A percentile compares a stretch with the other conserved stretches of the same genome.
Evolutionary conservation across 2,888 invertebrate species (phyloP).

Genomic region (Hypena proboscidalis): DNA sequence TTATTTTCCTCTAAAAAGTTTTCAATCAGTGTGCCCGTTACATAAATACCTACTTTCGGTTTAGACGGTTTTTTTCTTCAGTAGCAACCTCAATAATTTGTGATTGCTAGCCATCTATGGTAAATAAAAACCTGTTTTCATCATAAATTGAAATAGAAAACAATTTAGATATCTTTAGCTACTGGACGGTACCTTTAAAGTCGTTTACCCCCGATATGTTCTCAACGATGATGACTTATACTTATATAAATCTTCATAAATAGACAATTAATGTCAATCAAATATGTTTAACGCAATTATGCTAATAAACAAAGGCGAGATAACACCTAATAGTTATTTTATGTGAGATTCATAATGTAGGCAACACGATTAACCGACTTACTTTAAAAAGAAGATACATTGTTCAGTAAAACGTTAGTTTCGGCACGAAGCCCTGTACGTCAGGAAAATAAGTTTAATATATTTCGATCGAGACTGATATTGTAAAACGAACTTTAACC

Average conservation of each 20-base stretch:
- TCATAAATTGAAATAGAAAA: constrained; percentile 20
- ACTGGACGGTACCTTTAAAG: constrained; percentile 31
- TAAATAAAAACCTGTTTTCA: constrained; percentile 30
- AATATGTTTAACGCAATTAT: constrained; percentile 24
- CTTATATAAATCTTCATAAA: constrained; percentile 36
- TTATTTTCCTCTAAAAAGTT: too few species aligned
- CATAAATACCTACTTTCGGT: too few species aligned
- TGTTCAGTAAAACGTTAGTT: constrained; percentile 78
- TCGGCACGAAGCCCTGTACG: constrained; percentile 79
- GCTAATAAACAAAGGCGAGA: constrained; percentile 39
- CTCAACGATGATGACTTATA: constrained; percentile 20
- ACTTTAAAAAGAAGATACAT: constrained; percentile 77
- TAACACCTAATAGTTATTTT: constrained; percentile 47
- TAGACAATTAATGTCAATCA: constrained; percentile 46
- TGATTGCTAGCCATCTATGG: too few species aligned
- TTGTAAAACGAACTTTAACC: constrained; percentile 25
- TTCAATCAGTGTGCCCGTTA: too few species aligned
- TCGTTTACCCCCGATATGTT: constrained; percentile 35
- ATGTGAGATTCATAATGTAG: constrained; percentile 57
- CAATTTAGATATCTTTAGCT: constrained; percentile 31
- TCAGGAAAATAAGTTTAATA: constrained; percentile 66
- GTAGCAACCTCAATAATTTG: too few species aligned
- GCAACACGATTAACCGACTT: constrained; percentile 64
- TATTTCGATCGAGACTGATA: constrained; percentile 49
- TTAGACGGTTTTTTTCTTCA: too few species aligned